Conservation (phyloP, 2,888 invertebrate genomes). For the Gortyna flavago region DNA sequence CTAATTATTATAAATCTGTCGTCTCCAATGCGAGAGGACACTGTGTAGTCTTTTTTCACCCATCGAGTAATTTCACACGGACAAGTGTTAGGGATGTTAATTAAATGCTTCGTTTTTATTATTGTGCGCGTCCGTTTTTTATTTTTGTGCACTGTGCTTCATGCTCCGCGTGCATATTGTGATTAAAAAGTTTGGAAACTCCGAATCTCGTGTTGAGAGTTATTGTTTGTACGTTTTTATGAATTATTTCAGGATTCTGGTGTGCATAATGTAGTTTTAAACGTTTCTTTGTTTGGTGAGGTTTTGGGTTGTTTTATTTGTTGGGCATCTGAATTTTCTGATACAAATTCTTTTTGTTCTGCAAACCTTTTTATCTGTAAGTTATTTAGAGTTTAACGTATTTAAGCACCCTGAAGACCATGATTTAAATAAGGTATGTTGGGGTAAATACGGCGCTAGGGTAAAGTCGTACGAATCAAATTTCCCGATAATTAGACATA, state of each 20-base stretch:
- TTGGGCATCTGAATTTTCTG: neutral
- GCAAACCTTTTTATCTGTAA: neutral
- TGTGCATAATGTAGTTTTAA: conserved; percentile 11
- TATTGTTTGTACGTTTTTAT: conserved; percentile 21
- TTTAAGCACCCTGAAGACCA: neutral
- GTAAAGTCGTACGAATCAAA: too few relatives aligned
- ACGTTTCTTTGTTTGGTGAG: conserved; percentile 21
- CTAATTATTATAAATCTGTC: conserved; percentile 90
- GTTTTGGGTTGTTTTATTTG: neutral
- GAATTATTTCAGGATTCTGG: conserved; percentile 2
- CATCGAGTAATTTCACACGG: conserved; percentile 81
- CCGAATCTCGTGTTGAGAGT: conserved; percentile 12
- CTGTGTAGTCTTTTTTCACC: conserved; percentile 81
- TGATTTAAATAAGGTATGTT: too few relatives aligned
- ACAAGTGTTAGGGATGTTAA: conserved; percentile 81
- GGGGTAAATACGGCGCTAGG: too few relatives aligned
- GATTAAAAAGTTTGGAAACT: conserved; percentile 34
- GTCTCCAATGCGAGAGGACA: conserved; percentile 77
- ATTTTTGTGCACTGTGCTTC: conserved; percentile 46
- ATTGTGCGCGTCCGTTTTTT: conserved; percentile 57
- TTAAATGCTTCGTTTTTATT: conserved; percentile 73
- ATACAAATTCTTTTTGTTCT: neutral
- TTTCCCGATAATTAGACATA: too few relatives aligned
- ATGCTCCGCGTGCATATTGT: conserved; percentile 28
- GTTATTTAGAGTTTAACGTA: neutral